Evolutionary conservation across 2,888 invertebrate species (phyloP), one percentile per base, ranked within the genome.

Genomic region (Lepetodrilus schrolli): DNA sequence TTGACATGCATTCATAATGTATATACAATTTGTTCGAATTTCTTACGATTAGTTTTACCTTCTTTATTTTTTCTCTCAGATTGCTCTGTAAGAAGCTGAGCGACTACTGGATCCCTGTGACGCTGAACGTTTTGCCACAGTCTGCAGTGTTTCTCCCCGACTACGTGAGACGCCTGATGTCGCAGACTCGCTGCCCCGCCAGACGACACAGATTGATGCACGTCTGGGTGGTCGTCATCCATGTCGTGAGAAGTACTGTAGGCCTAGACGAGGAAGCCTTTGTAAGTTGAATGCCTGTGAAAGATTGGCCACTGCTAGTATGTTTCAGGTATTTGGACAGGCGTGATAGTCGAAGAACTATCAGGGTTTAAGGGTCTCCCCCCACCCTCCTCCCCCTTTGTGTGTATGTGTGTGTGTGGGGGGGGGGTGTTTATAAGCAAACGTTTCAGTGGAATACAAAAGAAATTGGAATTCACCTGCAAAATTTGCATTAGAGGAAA

Each of bases 61-160:
- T n/a, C n/a, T n/a, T n/a, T n/a, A n/a, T n/a, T n/a, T n/a, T 72
- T 51, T 81, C 37, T 79, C 80, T 43, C 78, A 90, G 90, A 70
- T 73, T 87, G 34, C 72, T 87, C 23, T 76, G 86, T 36, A 82
- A 85, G 72, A 89, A 88, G 77, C 80, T 82, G 4, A 83, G 83
- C 70, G 86, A 86, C 17, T 84, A 87, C 74, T 87, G 88, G 86
- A 65, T 90, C 23, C 83, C 87, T 4, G 78, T 81, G 20, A 89
- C 88, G 5, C 73, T 90, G 47, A 86, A 86, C 72, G 66, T 78
- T 4, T 34, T 88, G 20, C 85, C 87, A 30, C 71, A 76, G 10
- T 77, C 80, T 26, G 76, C 80, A n/a, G 49, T 50, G 17, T 48
- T 70, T 26, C 72, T 86, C 8, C 81, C 76, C 34, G 38, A 72